Percentiles rank a stretch among this genome's conserved stretches.
Conservation (phyloP, 2,888 invertebrate genomes). For the Hipparchia semele region DNA sequence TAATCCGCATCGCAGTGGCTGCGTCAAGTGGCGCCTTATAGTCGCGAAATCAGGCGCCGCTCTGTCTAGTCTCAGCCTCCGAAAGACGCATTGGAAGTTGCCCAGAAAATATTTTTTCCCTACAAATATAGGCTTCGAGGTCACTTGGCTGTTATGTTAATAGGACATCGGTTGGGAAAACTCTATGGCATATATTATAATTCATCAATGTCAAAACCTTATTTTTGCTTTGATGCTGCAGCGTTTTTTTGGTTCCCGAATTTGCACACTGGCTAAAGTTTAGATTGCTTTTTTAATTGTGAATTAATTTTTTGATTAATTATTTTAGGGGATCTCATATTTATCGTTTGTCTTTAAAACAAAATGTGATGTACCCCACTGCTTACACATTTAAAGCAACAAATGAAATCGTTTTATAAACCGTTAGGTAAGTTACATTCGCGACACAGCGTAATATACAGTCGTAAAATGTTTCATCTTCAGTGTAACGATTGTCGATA, state of each 20-base stretch:
- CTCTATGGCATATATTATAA: constrained; percentile 70
- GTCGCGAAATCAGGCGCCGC: constrained; percentile 71
- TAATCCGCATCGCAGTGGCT: constrained; percentile 29
- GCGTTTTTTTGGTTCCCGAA: not conserved
- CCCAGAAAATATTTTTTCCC: constrained; percentile 77
- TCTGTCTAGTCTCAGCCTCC: constrained; percentile 68
- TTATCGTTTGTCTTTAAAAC: too few relatives aligned
- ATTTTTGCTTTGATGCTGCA: constrained; percentile 49
- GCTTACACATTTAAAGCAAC: constrained; percentile 4
- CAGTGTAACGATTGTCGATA: constrained; percentile 8
- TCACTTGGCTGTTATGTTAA: constrained; percentile 75
- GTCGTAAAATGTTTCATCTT: constrained; percentile 21
- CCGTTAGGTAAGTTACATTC: constrained; percentile 10
- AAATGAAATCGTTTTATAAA: constrained; percentile 12
- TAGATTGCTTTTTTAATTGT: constrained; percentile 17
- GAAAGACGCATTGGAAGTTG: constrained; percentile 71
- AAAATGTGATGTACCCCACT: not conserved
- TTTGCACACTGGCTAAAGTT: not conserved
- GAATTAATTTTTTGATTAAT: not conserved
- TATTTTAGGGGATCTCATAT: too few relatives aligned
- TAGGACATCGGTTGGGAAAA: constrained; percentile 64
- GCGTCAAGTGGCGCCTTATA: constrained; percentile 55
- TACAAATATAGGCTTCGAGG: constrained; percentile 75
- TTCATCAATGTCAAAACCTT: constrained; percentile 69
- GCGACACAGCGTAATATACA: constrained; percentile 14